phyloP scores from a whole-genome alignment of 1,140 invertebrate species.

The Geopemphigus sp. region DNA sequence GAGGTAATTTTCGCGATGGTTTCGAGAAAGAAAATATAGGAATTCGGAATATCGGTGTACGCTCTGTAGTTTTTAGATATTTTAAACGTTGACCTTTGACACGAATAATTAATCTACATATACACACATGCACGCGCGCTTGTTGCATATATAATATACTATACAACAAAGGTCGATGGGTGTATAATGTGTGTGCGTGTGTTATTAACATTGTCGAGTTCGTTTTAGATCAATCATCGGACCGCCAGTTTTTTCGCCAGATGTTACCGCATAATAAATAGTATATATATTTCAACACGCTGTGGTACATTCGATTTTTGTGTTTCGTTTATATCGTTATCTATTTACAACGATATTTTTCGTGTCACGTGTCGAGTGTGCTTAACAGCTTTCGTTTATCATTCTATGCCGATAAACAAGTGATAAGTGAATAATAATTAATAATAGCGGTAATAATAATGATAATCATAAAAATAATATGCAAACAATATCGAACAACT shows the following conservation, averaged over 20 bases:
- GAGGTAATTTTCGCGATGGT: too few relatives aligned
- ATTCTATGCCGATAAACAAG: too few relatives aligned
- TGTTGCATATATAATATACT: background rate
- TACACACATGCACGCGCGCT: too few relatives aligned
- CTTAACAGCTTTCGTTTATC: background rate
- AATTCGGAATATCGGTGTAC: background rate
- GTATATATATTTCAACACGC: too few relatives aligned
- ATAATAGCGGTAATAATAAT: background rate
- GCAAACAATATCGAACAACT: background rate
- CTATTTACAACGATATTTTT: background rate
- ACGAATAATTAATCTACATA: background rate
- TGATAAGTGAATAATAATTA: background rate
- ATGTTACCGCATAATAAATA: too few relatives aligned
- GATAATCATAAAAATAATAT: background rate
- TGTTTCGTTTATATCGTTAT: background rate
- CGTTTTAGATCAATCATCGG: background rate
- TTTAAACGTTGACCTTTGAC: background rate
- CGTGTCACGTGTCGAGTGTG: conserved; percentile 6
- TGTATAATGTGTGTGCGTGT: background rate
- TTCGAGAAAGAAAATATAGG: too few relatives aligned
- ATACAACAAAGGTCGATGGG: conserved; percentile 1
- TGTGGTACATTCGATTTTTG: too few relatives aligned
- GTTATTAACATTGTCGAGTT: background rate
- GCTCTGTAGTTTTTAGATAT: background rate
- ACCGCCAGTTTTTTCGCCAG: background rate